Evolutionary conservation across 2,888 invertebrate genomes (phyloP).

Genomic region (Cheilosia grossa): DNA sequence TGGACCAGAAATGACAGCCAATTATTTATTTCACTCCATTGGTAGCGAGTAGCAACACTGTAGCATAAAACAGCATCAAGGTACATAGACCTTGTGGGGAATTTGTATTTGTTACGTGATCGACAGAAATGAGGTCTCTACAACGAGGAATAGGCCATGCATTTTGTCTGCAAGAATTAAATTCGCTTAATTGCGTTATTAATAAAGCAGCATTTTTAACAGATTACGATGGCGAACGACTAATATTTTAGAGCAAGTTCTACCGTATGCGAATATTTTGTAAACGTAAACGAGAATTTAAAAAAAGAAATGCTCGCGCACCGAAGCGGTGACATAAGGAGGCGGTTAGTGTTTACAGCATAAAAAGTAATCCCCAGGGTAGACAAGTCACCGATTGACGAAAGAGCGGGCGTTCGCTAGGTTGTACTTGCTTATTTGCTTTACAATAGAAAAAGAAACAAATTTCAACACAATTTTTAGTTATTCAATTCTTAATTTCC

Average conservation of each 20-base stretch:
- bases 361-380: too few relatives aligned
- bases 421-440: too few relatives aligned
- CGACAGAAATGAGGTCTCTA: slow-evolving; percentile 14
- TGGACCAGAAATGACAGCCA: slow-evolving; percentile 39
- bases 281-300: too few relatives aligned
- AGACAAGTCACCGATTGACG: too few relatives aligned
- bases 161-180: slow-evolving; percentile 5
- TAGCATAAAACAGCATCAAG: not conserved
- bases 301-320: not conserved
- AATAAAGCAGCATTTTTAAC: slow-evolving; percentile 6
- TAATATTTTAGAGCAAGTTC: not conserved
- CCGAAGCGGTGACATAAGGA: too few relatives aligned
- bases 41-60: too few relatives aligned
- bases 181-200: slow-evolving; percentile 21
- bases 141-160: not conserved
- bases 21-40: slow-evolving; percentile 15
- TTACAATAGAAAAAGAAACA: too few relatives aligned
- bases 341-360: too few relatives aligned
- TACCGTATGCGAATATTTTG: too few relatives aligned
- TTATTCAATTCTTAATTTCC: too few relatives aligned
- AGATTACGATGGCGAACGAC: not conserved
- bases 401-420: too few relatives aligned
- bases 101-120: slow-evolving; percentile 16
- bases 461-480: too few relatives aligned
- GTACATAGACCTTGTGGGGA: slow-evolving; percentile 37